phyloP scores from a whole-genome alignment of 2,888 invertebrate species.

The Campoplex nolae region DNA sequence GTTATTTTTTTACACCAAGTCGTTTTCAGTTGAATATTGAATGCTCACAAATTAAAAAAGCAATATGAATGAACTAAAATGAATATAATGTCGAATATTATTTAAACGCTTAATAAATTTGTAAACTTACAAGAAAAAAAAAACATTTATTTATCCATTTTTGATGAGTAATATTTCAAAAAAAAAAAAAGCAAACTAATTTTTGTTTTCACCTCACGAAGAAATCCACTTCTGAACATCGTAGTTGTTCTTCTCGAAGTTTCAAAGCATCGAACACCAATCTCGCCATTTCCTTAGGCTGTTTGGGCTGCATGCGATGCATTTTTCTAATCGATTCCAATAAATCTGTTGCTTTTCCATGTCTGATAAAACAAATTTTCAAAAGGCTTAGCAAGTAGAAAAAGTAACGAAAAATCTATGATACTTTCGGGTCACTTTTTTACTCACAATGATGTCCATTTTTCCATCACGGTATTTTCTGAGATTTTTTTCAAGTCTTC shows the following conservation, averaged over 20 bases:
- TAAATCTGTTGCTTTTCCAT: slow-evolving; percentile 85
- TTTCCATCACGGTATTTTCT: slow-evolving; percentile 55
- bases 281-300: slow-evolving; percentile 86
- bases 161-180: background rate
- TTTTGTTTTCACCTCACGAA: slow-evolving; percentile 42
- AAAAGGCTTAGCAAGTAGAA: background rate
- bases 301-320: slow-evolving; percentile 83
- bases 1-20: background rate
- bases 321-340: slow-evolving; percentile 85
- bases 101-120: too few species aligned
- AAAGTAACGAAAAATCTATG: background rate
- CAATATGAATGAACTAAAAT: background rate
- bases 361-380: slow-evolving; percentile 71
- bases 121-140: background rate
- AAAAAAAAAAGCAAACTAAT: background rate
- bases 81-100: too few species aligned
- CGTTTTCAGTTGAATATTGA: background rate
- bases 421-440: slow-evolving; percentile 34
- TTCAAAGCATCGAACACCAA: slow-evolving; percentile 87
- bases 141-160: background rate
- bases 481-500: slow-evolving; percentile 64
- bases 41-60: background rate
- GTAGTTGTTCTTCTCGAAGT: slow-evolving; percentile 80
- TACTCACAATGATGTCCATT: slow-evolving; percentile 72
- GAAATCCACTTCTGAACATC: background rate